Evolutionary conservation across 2,797 vertebrate species (phyloP).

Genomic region (Antennarius maculatus): DNA sequence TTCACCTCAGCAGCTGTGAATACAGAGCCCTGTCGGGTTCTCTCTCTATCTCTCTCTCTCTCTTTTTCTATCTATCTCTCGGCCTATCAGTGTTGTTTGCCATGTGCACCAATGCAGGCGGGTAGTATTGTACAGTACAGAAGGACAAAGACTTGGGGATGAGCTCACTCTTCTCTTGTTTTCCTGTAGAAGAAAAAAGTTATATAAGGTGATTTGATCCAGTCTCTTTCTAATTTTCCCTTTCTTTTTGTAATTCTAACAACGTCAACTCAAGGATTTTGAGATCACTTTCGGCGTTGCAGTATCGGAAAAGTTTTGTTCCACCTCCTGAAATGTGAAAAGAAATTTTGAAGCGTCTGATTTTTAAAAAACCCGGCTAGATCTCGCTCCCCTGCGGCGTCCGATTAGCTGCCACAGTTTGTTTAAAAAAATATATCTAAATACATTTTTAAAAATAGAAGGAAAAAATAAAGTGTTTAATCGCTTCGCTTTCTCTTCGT

Average conservation of each 20-base stretch:
- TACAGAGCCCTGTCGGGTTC: conserved; percentile 73
- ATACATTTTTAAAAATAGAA: neutral
- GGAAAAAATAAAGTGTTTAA: conserved; percentile 1
- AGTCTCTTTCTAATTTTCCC: conserved; percentile 36
- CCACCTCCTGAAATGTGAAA: conserved; percentile 72
- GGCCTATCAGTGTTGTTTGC: conserved; percentile 85
- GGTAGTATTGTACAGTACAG: conserved; percentile 83
- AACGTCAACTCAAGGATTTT: conserved; percentile 33
- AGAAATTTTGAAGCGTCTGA: conserved; percentile 51
- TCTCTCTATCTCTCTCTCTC: conserved; percentile 33
- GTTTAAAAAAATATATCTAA: neutral
- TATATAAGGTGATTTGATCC: conserved; percentile 70
- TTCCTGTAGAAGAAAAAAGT: conserved; percentile 52
- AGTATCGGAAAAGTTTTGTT: conserved; percentile 51
- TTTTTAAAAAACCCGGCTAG: conserved; percentile 36
- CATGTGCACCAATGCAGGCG: conserved; percentile 65
- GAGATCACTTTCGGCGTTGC: conserved; percentile 43
- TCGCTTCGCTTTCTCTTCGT: conserved; percentile 48
- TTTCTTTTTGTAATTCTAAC: conserved; percentile 30
- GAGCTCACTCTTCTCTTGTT: conserved; percentile 73
- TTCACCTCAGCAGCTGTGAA: conserved; percentile 86
- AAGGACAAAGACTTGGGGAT: conserved; percentile 77
- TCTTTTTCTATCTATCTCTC: conserved; percentile 60
- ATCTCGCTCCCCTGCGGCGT: conserved; percentile 29
- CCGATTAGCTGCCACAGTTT: conserved; percentile 30